Percentiles rank a stretch among this genome's conserved stretches.
Evolutionary conservation across 2,797 vertebrate species (phyloP).

Genomic region (Menidia menidia): DNA sequence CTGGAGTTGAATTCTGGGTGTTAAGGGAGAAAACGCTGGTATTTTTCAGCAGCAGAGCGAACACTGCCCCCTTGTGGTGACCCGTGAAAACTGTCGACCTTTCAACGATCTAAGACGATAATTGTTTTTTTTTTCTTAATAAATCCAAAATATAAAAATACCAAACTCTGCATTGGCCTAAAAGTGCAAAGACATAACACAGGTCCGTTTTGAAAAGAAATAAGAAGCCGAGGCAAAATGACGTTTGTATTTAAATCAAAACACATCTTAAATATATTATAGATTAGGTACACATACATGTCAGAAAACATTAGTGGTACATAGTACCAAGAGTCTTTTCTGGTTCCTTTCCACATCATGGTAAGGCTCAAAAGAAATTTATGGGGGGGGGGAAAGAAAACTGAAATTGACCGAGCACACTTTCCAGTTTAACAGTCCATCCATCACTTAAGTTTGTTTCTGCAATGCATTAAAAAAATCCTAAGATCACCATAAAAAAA

Average conservation of each 20-base stretch:
- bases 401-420: conserved; percentile 79
- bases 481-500: conserved; percentile 66
- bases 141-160: neutral
- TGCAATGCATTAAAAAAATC: conserved; percentile 65
- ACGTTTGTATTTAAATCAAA: conserved; percentile 96
- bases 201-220: conserved; percentile 4
- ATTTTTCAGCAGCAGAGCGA: conserved; percentile 10
- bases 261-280: conserved; percentile 99
- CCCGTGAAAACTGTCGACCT: conserved; percentile 10
- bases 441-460: conserved; percentile 77
- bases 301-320: conserved; percentile 96
- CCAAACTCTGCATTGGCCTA: neutral
- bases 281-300: conserved; percentile 95
- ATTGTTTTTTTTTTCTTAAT: no score
- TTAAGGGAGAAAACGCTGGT: neutral
- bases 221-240: conserved; percentile 72
- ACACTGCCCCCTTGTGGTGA: conserved; percentile 67
- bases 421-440: conserved; percentile 84
- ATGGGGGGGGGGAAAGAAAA: conserved; percentile 31
- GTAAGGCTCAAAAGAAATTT: conserved; percentile 84
- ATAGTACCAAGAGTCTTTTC: conserved; percentile 97
- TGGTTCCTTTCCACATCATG: conserved; percentile 86
- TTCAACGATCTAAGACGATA: no score
- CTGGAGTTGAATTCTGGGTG: neutral
- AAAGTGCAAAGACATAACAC: neutral